A percentile compares a stretch with the other conserved stretches of the same genome.
Evolutionary conservation across 1,140 invertebrate genomes (phyloP).

Genomic region (Mercenaria mercenaria): DNA sequence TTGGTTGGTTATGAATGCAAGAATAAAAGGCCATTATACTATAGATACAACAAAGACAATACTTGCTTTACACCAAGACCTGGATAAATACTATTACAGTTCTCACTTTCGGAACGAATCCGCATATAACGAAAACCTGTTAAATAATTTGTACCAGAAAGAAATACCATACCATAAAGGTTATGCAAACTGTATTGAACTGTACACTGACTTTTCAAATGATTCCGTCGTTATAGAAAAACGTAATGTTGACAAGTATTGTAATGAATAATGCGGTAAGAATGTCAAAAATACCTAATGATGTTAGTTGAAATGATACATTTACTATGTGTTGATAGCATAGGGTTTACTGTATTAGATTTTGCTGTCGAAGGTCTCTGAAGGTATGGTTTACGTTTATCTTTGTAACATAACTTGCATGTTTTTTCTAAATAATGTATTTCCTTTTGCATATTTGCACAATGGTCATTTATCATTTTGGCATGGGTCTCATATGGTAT

Average conservation of each 20-base stretch:
- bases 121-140: slow-evolving; percentile 49
- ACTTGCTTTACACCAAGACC: slow-evolving; percentile 70
- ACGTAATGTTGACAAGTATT: neutral
- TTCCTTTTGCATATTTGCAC: no score
- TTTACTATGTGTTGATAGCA: no score
- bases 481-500: no score
- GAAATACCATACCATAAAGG: neutral
- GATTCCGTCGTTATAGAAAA: neutral
- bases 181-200: neutral
- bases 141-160: neutral
- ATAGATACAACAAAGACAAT: slow-evolving; percentile 66
- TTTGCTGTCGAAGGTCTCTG: no score
- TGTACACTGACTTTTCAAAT: neutral
- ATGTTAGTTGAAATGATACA: no score
- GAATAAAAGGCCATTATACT: slow-evolving; percentile 25
- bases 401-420: no score
- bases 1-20: slow-evolving; percentile 70
- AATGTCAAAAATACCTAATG: no score
- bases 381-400: no score
- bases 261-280: neutral
- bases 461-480: no score
- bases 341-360: no score
- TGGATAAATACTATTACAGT: slow-evolving; percentile 62
- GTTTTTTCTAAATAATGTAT: no score
- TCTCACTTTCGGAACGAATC: slow-evolving; percentile 16